Evolutionary conservation across 2,888 invertebrate genomes (phyloP), one percentile per base, ranked within the genome.

Genomic region (Lepetodrilus schrolli): DNA sequence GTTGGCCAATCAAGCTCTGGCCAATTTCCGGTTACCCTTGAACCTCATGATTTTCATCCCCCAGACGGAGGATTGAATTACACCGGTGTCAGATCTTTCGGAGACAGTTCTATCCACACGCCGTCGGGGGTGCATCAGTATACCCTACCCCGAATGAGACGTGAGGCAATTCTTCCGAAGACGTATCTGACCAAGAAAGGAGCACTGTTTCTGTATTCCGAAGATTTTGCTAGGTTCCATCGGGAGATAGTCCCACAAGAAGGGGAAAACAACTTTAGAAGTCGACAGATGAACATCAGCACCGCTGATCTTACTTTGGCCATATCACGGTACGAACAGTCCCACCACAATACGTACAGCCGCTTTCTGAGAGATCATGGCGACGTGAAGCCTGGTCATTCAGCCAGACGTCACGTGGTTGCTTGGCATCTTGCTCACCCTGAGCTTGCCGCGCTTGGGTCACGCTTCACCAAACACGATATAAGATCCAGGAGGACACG

Each of bases 381-480:
- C 8, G 68, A 68, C 23, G 47, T 68, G 4, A 38, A 68, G 30
- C 68, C 68, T 23, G 68, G 68, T 0, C 68, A 68, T 68, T 68
- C 68, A 1, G 68, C 68, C n/a, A 20, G 47, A 26, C 68, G 43
- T 17, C 43, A 68, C 47, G 21, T 68, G n/a, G 26, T 23, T 4
- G 38, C 38, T 1, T 68, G 68, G 68, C 68, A 47, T 38, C 21
- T 43, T 5, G 21, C 43, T 5, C 26, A 38, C 47, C 38, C 30
- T n/a, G 38, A 68, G 21, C 47, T 43, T 10, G 30, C 26, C 23
- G 23, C 58, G 4, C 23, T 58, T 30, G 34, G 58, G 5, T 30
- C 58, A 17, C 23, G 26, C 2, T 58, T 58, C n/a, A 17, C 58
- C 30, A 58, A 58, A 8, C 58, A 26, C 13, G 58, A 58, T n/a